Percentiles rank a stretch among this genome's conserved stretches.
These are phyloP conservation scores for Heterochromis multidens DNA, from an alignment of 2,113 vertebrate species.

Conservation along the genomic window DNA sequence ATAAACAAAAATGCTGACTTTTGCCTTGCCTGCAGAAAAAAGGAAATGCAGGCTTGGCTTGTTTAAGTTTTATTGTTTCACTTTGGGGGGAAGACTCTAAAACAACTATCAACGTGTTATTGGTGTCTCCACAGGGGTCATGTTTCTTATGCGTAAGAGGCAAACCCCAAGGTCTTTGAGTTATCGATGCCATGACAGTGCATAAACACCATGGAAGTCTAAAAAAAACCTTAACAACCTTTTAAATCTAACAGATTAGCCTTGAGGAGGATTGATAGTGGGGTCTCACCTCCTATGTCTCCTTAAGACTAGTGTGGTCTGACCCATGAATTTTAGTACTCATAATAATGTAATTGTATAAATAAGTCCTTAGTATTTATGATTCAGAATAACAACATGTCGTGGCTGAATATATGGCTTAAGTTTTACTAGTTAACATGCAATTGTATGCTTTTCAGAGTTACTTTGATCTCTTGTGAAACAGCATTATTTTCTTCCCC, in stretches of 20 bases:
- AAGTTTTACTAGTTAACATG: too few species aligned
- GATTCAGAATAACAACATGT: neutral
- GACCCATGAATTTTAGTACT: neutral
- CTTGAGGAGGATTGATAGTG: neutral
- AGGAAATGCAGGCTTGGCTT: slow-evolving; percentile 28
- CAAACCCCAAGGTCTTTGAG: neutral
- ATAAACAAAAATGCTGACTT: slow-evolving; percentile 48
- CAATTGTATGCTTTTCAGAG: neutral
- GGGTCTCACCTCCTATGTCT: neutral
- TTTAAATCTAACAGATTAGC: neutral
- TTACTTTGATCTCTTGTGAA: neutral
- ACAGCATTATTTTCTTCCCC: neutral
- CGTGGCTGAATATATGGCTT: neutral
- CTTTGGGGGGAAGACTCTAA: neutral
- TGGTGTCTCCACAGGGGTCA: neutral
- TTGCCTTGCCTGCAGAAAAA: slow-evolving; percentile 11
- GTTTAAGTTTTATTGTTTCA: neutral
- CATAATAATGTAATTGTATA: neutral
- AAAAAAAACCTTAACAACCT: neutral
- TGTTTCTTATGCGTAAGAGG: neutral
- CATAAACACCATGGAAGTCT: neutral
- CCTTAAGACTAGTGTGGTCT: neutral
- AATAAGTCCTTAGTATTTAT: neutral
- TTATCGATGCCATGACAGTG: neutral
- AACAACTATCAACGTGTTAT: slow-evolving; percentile 14